Evolutionary conservation across 1,140 invertebrate species (phyloP).

Genomic region (Drosophila watanabei): DNA sequence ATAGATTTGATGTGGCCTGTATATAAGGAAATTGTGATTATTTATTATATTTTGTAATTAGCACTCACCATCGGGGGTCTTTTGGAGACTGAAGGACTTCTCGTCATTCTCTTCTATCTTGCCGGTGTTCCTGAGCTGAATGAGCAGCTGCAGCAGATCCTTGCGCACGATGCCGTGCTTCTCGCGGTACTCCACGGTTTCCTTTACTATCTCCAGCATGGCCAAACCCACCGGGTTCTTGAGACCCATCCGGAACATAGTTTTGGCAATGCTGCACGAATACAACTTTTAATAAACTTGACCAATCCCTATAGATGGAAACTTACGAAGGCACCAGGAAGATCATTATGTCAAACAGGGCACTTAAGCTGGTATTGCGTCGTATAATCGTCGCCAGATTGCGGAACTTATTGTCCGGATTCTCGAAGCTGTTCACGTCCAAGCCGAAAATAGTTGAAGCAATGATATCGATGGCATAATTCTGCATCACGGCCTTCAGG

Average conservation of each 20-base stretch:
- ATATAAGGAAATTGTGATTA: not conserved
- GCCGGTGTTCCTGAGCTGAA: slow-evolving; percentile 86
- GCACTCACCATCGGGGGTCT: slow-evolving; percentile 44
- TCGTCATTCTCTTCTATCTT: slow-evolving; percentile 66
- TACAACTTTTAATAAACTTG: not conserved
- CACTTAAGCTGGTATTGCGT: slow-evolving; percentile 18
- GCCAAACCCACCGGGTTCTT: slow-evolving; percentile 49
- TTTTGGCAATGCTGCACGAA: not conserved
- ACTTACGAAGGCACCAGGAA: slow-evolving; percentile 76
- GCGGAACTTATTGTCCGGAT: slow-evolving; percentile 72
- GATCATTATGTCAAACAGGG: slow-evolving; percentile 53
- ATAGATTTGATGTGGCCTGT: slow-evolving; percentile 67
- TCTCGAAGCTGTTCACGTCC: slow-evolving; percentile 71
- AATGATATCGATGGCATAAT: slow-evolving; percentile 78
- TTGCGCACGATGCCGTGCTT: slow-evolving; percentile 86
- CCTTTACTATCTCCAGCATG: slow-evolving; percentile 85
- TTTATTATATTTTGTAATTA: accelerated
- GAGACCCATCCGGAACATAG: not conserved
- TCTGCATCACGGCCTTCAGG: slow-evolving; percentile 57
- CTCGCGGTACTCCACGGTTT: slow-evolving; percentile 87
- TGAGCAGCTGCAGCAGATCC: slow-evolving; percentile 87
- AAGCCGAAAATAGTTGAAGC: slow-evolving; percentile 74
- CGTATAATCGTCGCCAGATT: slow-evolving; percentile 35
- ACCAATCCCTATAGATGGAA: accelerated
- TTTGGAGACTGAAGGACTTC: slow-evolving; percentile 63